Evolutionary conservation across 2,888 invertebrate genomes (phyloP).

Genomic region (Teleogryllus oceanicus): DNA sequence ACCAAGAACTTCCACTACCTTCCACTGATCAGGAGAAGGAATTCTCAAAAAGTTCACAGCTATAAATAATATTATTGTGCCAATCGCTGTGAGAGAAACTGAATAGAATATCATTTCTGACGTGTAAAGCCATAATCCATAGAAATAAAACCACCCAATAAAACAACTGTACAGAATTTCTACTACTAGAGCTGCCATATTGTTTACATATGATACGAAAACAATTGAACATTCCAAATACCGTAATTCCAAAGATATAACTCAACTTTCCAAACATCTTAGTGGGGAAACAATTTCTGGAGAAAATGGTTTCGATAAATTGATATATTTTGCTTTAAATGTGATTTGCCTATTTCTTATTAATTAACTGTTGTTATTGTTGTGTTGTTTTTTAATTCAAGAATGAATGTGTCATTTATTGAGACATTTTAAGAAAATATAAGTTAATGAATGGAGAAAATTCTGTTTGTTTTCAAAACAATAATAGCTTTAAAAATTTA

Average conservation of each 20-base stretch:
- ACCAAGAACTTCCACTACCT: slow-evolving; percentile 44
- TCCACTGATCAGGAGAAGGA: slow-evolving; percentile 41
- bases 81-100: slow-evolving; percentile 31
- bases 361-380: too few species aligned
- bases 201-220: slow-evolving; percentile 27
- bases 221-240: neutral
- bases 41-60: slow-evolving; percentile 41
- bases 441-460: too few species aligned
- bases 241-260: neutral
- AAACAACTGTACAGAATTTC: slow-evolving; percentile 33
- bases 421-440: too few species aligned
- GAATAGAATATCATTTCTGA: slow-evolving; percentile 31
- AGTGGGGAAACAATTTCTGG: too few species aligned
- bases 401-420: too few species aligned
- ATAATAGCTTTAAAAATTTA: too few species aligned
- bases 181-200: slow-evolving; percentile 24
- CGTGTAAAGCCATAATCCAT: slow-evolving; percentile 33
- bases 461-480: too few species aligned
- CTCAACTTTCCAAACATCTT: neutral
- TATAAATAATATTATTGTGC: slow-evolving; percentile 38
- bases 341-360: too few species aligned
- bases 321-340: too few species aligned
- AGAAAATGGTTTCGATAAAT: too few species aligned
- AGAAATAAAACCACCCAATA: slow-evolving; percentile 35
- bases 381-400: too few species aligned